These are phyloP conservation scores for Saccostrea echinata DNA, from an alignment of 1,140 invertebrate genomes.

Conservation along the genomic window DNA sequence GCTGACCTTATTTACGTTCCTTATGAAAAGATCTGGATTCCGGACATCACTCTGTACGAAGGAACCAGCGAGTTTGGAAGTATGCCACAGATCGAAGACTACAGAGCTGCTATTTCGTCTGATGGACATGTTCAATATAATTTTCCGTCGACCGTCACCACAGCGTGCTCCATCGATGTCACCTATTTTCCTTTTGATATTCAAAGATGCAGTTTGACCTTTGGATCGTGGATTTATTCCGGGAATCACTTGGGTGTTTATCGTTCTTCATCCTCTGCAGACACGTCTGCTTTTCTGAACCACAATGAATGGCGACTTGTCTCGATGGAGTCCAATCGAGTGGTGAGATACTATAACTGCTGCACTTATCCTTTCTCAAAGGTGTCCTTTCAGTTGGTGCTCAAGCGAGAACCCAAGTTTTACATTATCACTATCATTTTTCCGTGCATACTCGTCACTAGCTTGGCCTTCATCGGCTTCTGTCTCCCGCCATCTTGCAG, in stretches of 20 bases:
- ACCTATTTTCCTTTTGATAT: slow-evolving; percentile 47
- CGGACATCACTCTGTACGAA: slow-evolving; percentile 96
- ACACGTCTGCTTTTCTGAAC: slow-evolving; percentile 73
- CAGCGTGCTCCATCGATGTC: slow-evolving; percentile 37
- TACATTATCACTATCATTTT: slow-evolving; percentile 82
- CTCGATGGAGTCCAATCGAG: slow-evolving; percentile 81
- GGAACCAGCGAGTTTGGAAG: slow-evolving; percentile 82
- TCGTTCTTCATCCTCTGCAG: slow-evolving; percentile 82
- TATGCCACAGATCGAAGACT: slow-evolving; percentile 38
- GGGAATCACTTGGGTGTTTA: slow-evolving; percentile 57
- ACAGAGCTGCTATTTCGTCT: neutral
- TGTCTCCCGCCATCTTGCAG: slow-evolving; percentile 82
- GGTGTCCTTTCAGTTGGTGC: slow-evolving; percentile 80
- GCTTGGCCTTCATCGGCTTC: slow-evolving; percentile 81
- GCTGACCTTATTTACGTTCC: slow-evolving; percentile 66
- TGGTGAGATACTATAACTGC: slow-evolving; percentile 84
- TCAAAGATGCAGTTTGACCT: slow-evolving; percentile 33
- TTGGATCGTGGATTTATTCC: slow-evolving; percentile 39
- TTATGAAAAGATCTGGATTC: slow-evolving; percentile 78
- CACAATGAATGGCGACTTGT: slow-evolving; percentile 61
- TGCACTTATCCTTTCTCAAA: slow-evolving; percentile 82
- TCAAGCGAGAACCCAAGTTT: slow-evolving; percentile 96
- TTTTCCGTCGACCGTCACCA: slow-evolving; percentile 45
- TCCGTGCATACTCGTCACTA: slow-evolving; percentile 82
- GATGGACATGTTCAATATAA: slow-evolving; percentile 49